Conservation (phyloP, 1,140 invertebrate genomes). For the Metopolophium dirhodum region DNA sequence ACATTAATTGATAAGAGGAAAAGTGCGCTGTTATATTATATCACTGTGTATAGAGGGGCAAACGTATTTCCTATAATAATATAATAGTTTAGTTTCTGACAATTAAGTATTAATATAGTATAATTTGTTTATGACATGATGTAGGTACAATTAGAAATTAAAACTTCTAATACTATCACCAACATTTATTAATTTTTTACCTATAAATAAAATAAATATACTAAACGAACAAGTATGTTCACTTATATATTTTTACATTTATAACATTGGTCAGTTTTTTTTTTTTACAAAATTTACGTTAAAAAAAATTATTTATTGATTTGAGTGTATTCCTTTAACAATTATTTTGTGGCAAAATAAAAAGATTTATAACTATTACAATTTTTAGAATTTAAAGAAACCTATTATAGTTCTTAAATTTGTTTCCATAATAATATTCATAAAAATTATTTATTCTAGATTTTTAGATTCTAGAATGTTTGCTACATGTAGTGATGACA, state of each 20-base stretch:
- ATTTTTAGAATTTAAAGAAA: background rate
- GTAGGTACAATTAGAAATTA: no score
- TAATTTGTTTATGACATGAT: no score
- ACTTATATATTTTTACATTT: no score
- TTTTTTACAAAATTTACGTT: no score
- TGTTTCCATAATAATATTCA: background rate
- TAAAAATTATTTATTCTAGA: constrained; percentile 65
- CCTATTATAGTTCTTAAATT: background rate
- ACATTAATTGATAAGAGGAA: background rate
- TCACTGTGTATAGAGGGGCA: background rate
- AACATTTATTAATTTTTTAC: no score
- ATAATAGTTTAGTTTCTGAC: background rate
- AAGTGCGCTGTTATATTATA: background rate
- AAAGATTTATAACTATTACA: background rate
- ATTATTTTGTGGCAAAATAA: background rate
- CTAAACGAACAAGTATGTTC: no score
- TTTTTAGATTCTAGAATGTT: constrained; percentile 88
- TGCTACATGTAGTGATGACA: constrained; percentile 93
- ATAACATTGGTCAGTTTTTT: no score
- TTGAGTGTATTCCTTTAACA: no score
- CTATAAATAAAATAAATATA: no score
- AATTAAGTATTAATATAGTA: no score
- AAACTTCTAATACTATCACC: no score
- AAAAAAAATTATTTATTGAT: no score
- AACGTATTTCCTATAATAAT: background rate